These are phyloP conservation scores for Spicauda simplicius DNA, from an alignment of 2,888 invertebrate genomes.

Conservation along the genomic window DNA sequence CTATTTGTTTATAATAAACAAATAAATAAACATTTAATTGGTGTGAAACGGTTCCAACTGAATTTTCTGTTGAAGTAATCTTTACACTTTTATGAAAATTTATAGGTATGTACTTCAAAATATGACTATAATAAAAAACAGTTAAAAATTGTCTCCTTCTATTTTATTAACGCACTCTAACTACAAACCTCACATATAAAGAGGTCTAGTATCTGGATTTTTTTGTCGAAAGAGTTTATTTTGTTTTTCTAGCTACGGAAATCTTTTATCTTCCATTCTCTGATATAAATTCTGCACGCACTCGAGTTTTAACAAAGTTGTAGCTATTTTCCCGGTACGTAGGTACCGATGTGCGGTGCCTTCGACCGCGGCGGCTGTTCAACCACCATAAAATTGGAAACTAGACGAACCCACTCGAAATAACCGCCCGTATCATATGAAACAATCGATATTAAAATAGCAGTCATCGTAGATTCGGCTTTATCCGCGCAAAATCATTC, in stretches of 20 bases:
- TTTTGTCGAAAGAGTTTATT: too few species aligned
- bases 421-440: slow-evolving; percentile 60
- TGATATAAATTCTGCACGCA: slow-evolving; percentile 33
- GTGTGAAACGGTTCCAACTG: too few species aligned
- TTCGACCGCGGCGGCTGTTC: slow-evolving; percentile 60
- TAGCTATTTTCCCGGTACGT: slow-evolving; percentile 33
- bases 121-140: too few species aligned
- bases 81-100: too few species aligned
- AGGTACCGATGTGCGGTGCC: slow-evolving; percentile 40
- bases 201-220: too few species aligned
- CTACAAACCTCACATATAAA: too few species aligned
- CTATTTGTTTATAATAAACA: too few species aligned
- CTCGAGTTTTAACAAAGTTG: slow-evolving; percentile 34
- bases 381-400: slow-evolving; percentile 83
- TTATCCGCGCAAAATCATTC: slow-evolving; percentile 18
- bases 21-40: too few species aligned
- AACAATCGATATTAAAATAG: slow-evolving; percentile 46
- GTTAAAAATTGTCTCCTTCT: too few species aligned
- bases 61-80: too few species aligned
- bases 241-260: not conserved
- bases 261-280: not conserved
- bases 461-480: slow-evolving; percentile 27
- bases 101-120: too few species aligned
- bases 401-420: slow-evolving; percentile 64
- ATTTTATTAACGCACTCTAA: too few species aligned